These are phyloP conservation scores for Harpagifer antarcticus DNA, from an alignment of 2,797 vertebrate genomes.

Conservation along the genomic window DNA sequence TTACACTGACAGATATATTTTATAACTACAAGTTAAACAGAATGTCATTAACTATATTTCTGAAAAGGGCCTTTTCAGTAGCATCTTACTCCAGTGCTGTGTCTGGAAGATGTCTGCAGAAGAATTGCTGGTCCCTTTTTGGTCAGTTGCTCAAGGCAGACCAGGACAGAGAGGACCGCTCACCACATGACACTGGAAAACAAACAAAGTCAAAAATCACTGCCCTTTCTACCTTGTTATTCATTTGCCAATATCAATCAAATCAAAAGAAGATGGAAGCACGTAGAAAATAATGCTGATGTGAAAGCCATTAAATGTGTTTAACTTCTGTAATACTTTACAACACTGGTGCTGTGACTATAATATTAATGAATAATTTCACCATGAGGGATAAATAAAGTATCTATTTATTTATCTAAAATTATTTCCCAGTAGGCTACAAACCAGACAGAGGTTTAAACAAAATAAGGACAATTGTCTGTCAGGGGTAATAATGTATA, in stretches of 20 bases:
- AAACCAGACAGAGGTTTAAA: background rate
- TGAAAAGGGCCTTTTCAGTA: background rate
- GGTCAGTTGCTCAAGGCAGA: constrained; percentile 19
- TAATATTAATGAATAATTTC: too few relatives aligned
- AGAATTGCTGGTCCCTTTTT: constrained; percentile 30
- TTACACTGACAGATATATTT: background rate
- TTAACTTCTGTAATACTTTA: too few relatives aligned
- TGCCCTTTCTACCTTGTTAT: constrained; percentile 22
- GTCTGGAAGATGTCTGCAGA: constrained; percentile 25
- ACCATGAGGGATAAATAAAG: too few relatives aligned
- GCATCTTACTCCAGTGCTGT: constrained; percentile 59
- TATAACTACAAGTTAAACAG: background rate
- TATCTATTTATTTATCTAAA: background rate
- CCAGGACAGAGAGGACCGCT: constrained; percentile 18
- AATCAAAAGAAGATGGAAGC: background rate
- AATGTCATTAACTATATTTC: background rate
- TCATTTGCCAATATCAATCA: background rate
- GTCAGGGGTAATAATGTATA: background rate
- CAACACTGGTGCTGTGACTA: too few relatives aligned
- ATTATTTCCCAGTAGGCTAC: background rate
- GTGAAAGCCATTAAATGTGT: background rate
- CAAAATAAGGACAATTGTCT: background rate
- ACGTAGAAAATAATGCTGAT: background rate
- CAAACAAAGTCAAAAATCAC: constrained; percentile 57
- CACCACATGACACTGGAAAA: constrained; percentile 51